phyloP scores from a whole-genome alignment of 2,113 vertebrate genomes.

The Spheniscus mendiculus region DNA sequence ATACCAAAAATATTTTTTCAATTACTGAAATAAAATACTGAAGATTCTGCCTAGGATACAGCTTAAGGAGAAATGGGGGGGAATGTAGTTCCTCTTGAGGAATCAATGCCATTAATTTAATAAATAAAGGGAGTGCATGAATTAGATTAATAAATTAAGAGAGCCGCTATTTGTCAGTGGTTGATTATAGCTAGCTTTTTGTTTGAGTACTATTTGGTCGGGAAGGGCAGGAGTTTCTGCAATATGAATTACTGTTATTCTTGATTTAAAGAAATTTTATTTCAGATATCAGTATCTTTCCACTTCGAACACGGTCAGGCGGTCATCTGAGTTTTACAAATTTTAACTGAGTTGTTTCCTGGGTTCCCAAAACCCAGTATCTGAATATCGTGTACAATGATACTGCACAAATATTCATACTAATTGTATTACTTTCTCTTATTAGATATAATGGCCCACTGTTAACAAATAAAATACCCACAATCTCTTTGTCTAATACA shows the following conservation, averaged over 20 bases:
- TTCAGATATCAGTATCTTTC: neutral
- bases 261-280: neutral
- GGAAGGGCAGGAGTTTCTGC: neutral
- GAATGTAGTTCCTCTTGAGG: slow-evolving; percentile 35
- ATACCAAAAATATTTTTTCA: slow-evolving; percentile 59
- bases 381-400: neutral
- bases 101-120: slow-evolving; percentile 51
- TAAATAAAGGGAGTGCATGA: slow-evolving; percentile 62
- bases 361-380: neutral
- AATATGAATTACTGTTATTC: neutral
- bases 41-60: neutral
- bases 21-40: slow-evolving; percentile 47
- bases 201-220: neutral
- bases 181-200: slow-evolving; percentile 17
- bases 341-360: neutral
- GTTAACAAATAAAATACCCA: neutral
- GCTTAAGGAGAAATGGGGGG: neutral
- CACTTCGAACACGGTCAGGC: neutral
- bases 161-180: neutral
- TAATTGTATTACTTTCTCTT: neutral
- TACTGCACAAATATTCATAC: neutral
- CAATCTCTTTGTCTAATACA: neutral
- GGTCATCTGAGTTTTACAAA: neutral
- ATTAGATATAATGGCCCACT: no score
- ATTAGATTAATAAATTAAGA: slow-evolving; percentile 66